These are phyloP conservation scores for Clanis bilineata DNA, from an alignment of 2,888 invertebrate genomes.

Conservation along the genomic window DNA sequence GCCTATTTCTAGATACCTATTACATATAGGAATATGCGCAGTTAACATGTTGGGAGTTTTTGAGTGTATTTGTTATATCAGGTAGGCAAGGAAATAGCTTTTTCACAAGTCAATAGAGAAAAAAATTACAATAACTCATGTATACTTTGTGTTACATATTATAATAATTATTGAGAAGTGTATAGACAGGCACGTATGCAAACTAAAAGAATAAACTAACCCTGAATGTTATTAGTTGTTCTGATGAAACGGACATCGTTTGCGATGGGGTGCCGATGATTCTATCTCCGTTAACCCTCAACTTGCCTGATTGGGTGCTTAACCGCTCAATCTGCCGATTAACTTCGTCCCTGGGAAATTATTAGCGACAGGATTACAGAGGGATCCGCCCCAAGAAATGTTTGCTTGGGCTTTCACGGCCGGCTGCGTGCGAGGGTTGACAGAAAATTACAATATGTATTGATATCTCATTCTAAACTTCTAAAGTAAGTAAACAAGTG, in stretches of 20 bases:
- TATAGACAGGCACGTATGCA: constrained; percentile 23
- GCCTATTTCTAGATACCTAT: too few species aligned
- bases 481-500: neutral
- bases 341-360: constrained; percentile 18
- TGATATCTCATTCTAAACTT: neutral
- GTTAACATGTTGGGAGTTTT: too few species aligned
- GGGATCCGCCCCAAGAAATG: constrained; percentile 3
- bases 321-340: constrained; percentile 17
- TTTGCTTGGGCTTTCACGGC: constrained; percentile 4
- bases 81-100: too few species aligned
- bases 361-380: constrained; percentile 15
- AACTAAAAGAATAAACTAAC: constrained; percentile 27
- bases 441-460: neutral
- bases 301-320: constrained; percentile 19
- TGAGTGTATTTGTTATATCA: too few species aligned
- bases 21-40: too few species aligned
- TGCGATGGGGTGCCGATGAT: constrained; percentile 17
- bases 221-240: constrained; percentile 29
- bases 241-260: constrained; percentile 19
- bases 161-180: too few species aligned
- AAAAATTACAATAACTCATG: too few species aligned
- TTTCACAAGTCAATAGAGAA: too few species aligned
- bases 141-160: too few species aligned
- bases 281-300: constrained; percentile 17
- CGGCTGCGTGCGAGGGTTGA: neutral